These are phyloP conservation scores for Axinella damicornis DNA, from an alignment of 37 sponge, comb jelly and placozoan species.

Conservation along the genomic window DNA sequence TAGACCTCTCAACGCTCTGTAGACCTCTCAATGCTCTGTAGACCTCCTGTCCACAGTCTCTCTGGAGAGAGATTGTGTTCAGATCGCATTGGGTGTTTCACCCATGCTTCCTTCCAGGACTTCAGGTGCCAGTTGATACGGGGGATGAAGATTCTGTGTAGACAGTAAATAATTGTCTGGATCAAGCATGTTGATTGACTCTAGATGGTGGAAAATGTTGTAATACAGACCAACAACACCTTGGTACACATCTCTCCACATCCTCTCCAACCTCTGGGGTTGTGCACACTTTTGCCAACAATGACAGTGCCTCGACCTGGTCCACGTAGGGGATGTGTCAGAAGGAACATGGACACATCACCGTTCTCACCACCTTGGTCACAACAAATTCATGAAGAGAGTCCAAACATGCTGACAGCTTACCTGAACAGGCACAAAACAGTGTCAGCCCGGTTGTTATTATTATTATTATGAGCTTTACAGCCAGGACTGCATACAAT, in stretches of 20 bases:
- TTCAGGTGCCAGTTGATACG: slow-evolving; percentile 21
- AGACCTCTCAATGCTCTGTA: too few species aligned
- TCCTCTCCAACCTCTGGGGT: slow-evolving; percentile 58
- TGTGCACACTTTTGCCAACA: slow-evolving; percentile 64
- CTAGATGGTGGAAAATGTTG: slow-evolving; percentile 35
- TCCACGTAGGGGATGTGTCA: slow-evolving; percentile 62
- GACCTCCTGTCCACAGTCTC: too few species aligned
- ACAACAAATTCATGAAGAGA: slow-evolving; percentile 58
- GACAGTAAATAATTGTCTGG: slow-evolving; percentile 51
- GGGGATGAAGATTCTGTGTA: slow-evolving; percentile 41
- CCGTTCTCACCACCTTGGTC: slow-evolving; percentile 63
- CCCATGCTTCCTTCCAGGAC: slow-evolving; percentile 12
- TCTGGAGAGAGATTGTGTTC: too few species aligned
- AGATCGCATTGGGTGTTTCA: neutral
- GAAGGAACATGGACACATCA: slow-evolving; percentile 38
- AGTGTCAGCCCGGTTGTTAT: slow-evolving; percentile 53
- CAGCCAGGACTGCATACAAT: too few species aligned
- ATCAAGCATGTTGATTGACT: slow-evolving; percentile 33
- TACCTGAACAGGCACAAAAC: slow-evolving; percentile 34
- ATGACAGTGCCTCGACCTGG: slow-evolving; percentile 44
- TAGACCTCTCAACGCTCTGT: too few species aligned
- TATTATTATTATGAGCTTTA: slow-evolving; percentile 13
- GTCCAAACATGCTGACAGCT: slow-evolving; percentile 39
- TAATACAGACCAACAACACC: slow-evolving; percentile 35
- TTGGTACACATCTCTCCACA: slow-evolving; percentile 60